Base-by-base conservation (phyloP, 2,888 invertebrate species). In the Drosophila kuntzei region DNA sequence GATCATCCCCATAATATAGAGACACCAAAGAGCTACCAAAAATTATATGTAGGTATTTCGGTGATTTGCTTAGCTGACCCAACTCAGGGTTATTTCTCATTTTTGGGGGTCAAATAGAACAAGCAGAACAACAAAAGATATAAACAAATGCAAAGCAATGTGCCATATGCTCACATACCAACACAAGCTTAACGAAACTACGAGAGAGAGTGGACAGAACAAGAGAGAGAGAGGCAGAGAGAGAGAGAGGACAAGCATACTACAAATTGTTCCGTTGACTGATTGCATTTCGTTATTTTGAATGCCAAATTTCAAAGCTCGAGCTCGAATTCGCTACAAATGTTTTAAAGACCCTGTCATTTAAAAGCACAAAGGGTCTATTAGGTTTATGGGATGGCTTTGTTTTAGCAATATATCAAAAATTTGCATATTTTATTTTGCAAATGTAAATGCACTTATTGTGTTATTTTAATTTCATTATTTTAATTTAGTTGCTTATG, bases 91-190 rank as follows among this genome's bases (percentile, higher is more conserved):
- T 69, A 65, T 43, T 63, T 34, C 50, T 61, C 57, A 12, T 64
- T 77, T 79, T 80, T 87, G 84, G 81, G 84, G 82, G 82, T 87
- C 87, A 81, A 72, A 54, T 58, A 46, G 43, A 50, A 71, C 57
- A 47, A 65, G 66, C 58, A 16, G 29, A 55, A 44, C 8, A 46
- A 37, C 22, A 57, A 58, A 25, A 22, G 9, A 11, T 34, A 49
- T 29, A 61, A 51, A 58, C 44, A 46, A 46, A 37, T 16, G 32
- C 22, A 47, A 64, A 53, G 49, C 43, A 25, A 54, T 29, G 29
- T 25, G 41, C 39, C 55, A 43, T 47, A 29, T 41, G 36, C 18
- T 27, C 18, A 22, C 47, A 57, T 37, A 39, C 50, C 29, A 39
- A 14, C 18, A 22, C n/a, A 57, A 27, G 32, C 14, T n/a, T 12